phyloP scores from a whole-genome alignment of 2,888 invertebrate species.

The Phyllotreta striolata region DNA sequence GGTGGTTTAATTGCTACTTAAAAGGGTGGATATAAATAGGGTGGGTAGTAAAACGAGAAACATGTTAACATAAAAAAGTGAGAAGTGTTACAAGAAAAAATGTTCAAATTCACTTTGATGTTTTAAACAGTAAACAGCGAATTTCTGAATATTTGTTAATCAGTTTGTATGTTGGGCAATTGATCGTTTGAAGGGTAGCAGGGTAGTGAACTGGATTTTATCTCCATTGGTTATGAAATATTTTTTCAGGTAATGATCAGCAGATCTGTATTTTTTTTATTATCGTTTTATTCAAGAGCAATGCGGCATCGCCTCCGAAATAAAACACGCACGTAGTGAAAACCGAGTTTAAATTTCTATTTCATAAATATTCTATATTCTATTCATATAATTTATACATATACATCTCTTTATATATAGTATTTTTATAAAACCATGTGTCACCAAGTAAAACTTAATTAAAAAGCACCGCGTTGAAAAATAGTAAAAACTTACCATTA shows the following conservation, averaged over 20 bases:
- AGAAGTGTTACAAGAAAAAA: no score
- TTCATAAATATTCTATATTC: slow-evolving; percentile 60
- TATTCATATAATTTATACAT: slow-evolving; percentile 63
- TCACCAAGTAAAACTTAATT: slow-evolving; percentile 61
- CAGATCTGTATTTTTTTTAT: slow-evolving; percentile 36
- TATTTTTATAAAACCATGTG: slow-evolving; percentile 62
- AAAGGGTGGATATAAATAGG: no score
- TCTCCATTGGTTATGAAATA: slow-evolving; percentile 50
- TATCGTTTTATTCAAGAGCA: slow-evolving; percentile 44
- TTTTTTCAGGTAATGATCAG: slow-evolving; percentile 45
- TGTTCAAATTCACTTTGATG: no score
- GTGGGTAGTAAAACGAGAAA: no score
- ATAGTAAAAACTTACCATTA: slow-evolving; percentile 53
- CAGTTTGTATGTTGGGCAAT: no score
- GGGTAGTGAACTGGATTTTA: neutral
- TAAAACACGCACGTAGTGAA: slow-evolving; percentile 49
- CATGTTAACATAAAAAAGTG: no score
- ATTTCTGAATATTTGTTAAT: no score
- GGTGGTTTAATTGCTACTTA: no score
- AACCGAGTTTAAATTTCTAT: slow-evolving; percentile 60
- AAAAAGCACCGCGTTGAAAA: slow-evolving; percentile 52
- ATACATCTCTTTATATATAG: slow-evolving; percentile 62
- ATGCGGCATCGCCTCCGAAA: slow-evolving; percentile 38
- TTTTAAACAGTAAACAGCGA: no score
- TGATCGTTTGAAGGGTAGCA: neutral